These are phyloP conservation scores for Megathymus violae DNA, from an alignment of 1,140 invertebrate species.

Conservation along the genomic window DNA sequence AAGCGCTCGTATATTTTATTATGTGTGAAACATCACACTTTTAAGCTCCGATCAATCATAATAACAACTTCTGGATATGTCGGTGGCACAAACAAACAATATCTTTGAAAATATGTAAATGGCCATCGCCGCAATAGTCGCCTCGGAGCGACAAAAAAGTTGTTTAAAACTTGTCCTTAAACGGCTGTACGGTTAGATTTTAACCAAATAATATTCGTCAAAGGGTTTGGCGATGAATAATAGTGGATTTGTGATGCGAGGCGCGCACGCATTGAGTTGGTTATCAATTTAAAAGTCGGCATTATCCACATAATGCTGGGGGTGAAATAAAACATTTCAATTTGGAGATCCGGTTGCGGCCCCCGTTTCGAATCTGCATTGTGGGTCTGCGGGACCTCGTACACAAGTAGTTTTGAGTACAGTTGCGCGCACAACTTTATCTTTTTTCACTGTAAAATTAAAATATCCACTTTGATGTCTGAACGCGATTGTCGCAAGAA, in stretches of 20 bases:
- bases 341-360: constrained; percentile 80
- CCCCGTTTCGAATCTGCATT: constrained; percentile 72
- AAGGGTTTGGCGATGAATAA: constrained; percentile 46
- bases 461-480: too few relatives aligned
- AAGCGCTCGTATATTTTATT: constrained; percentile 44
- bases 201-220: constrained; percentile 72
- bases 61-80: constrained; percentile 60
- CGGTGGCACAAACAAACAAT: constrained; percentile 70
- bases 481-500: too few relatives aligned
- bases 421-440: constrained; percentile 43
- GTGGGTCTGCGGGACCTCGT: constrained; percentile 75
- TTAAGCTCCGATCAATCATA: constrained; percentile 63
- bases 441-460: too few relatives aligned
- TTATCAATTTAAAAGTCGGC: constrained; percentile 81
- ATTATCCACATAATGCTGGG: constrained; percentile 73
- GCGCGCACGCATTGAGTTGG: constrained; percentile 65
- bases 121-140: constrained; percentile 38
- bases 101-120: constrained; percentile 61
- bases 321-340: constrained; percentile 82
- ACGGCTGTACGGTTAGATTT: constrained; percentile 71
- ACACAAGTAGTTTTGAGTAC: constrained; percentile 73
- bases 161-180: constrained; percentile 49
- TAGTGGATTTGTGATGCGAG: constrained; percentile 66
- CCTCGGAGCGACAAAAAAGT: constrained; percentile 31
- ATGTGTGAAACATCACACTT: constrained; percentile 59